Conservation (phyloP, 2,888 invertebrate species). For the Pristionchus maxplancki region DNA sequence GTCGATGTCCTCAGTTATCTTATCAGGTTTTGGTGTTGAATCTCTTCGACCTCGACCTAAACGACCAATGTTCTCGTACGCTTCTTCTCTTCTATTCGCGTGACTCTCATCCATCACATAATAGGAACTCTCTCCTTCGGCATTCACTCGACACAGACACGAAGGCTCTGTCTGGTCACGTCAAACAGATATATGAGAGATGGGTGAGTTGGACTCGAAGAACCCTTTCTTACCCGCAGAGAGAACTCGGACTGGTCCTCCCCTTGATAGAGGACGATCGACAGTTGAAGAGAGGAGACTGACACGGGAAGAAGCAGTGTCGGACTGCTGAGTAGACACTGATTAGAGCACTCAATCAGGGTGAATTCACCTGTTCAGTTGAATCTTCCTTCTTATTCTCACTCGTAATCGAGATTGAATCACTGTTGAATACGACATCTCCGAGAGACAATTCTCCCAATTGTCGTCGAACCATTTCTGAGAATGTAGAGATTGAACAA, state of each 20-base stretch:
- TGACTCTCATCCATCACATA: neutral
- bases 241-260: neutral
- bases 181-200: neutral
- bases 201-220: neutral
- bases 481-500: neutral
- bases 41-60: neutral
- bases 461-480: constrained; percentile 20
- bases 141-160: neutral
- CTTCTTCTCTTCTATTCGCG: neutral
- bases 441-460: constrained; percentile 4
- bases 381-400: neutral
- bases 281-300: neutral
- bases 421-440: neutral
- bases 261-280: neutral
- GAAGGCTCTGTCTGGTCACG: neutral
- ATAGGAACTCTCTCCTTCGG: neutral
- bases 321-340: neutral
- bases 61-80: neutral
- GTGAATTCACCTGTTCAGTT: neutral
- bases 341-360: neutral
- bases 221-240: neutral
- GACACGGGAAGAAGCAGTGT: neutral
- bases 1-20: constrained; percentile 35
- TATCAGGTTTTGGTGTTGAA: constrained; percentile 7
- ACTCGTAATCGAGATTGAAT: constrained; percentile 4